phyloP scores from a whole-genome alignment of 1,140 invertebrate species.

The Drosophila tsacasi region DNA sequence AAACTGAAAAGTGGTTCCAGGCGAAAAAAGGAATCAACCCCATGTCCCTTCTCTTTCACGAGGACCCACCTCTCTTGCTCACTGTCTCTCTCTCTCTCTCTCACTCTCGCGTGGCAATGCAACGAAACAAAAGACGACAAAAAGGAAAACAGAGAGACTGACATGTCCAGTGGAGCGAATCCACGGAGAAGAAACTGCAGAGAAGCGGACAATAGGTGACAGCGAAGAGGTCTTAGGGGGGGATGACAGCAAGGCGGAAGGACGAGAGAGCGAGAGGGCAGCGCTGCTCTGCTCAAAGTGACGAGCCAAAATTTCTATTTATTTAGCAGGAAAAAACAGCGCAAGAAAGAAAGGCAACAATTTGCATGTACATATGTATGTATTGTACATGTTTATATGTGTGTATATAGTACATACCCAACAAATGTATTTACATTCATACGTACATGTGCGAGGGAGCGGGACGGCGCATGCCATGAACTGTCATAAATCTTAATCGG shows the following conservation, averaged over 20 bases:
- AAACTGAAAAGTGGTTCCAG: slow-evolving; percentile 27
- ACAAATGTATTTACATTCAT: background rate
- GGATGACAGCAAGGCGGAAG: slow-evolving; percentile 8
- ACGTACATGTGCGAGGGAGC: slow-evolving; percentile 10
- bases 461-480: slow-evolving; percentile 76
- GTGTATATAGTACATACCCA: background rate
- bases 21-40: slow-evolving; percentile 37
- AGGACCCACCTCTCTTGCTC: slow-evolving; percentile 6
- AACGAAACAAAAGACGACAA: slow-evolving; percentile 43
- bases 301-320: slow-evolving; percentile 53
- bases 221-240: slow-evolving; percentile 6
- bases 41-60: slow-evolving; percentile 15
- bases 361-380: slow-evolving; percentile 37
- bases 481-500: slow-evolving; percentile 84
- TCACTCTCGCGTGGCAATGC: slow-evolving; percentile 11
- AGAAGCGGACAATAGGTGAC: slow-evolving; percentile 42
- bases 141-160: slow-evolving; percentile 44
- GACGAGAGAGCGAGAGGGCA: slow-evolving; percentile 28
- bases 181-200: slow-evolving; percentile 45
- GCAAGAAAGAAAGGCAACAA: slow-evolving; percentile 51
- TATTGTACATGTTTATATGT: slow-evolving; percentile 2
- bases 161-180: slow-evolving; percentile 57
- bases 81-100: background rate
- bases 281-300: slow-evolving; percentile 42
- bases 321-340: slow-evolving; percentile 47